Conservation (phyloP, 2,113 vertebrate species). For the Athene cunicularia region DNA sequence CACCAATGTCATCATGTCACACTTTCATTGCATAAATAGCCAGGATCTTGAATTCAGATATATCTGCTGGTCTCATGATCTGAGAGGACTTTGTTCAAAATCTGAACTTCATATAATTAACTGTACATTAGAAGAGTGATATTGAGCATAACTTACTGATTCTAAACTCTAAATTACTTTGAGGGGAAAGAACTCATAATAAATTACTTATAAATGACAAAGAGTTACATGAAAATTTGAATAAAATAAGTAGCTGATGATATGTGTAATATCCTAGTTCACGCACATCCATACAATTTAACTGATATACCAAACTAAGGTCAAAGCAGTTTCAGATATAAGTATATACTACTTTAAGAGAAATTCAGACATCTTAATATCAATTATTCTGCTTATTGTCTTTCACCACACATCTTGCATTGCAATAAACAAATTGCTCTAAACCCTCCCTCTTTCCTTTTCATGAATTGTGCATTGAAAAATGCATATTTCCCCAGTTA, state of each 20-base stretch:
- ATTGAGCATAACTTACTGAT: neutral
- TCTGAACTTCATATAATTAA: neutral
- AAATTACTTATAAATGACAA: neutral
- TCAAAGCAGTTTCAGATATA: neutral
- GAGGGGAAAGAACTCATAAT: neutral
- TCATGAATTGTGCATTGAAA: neutral
- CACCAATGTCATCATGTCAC: neutral
- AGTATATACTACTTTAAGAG: neutral
- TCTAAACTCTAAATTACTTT: neutral
- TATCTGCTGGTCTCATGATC: neutral
- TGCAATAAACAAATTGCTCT: neutral
- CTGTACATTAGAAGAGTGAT: neutral
- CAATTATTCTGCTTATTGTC: neutral
- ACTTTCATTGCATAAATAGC: neutral
- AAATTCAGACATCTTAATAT: neutral
- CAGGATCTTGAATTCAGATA: neutral
- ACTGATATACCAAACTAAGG: neutral
- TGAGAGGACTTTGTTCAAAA: neutral
- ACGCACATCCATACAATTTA: neutral
- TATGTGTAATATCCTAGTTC: neutral
- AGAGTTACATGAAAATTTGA: neutral
- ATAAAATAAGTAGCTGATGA: neutral
- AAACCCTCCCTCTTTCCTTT: neutral
- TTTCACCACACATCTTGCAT: neutral
- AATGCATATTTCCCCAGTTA: neutral